Evolutionary conservation across 2,797 vertebrate species (phyloP).

Genomic region (Ispidina picta): DNA sequence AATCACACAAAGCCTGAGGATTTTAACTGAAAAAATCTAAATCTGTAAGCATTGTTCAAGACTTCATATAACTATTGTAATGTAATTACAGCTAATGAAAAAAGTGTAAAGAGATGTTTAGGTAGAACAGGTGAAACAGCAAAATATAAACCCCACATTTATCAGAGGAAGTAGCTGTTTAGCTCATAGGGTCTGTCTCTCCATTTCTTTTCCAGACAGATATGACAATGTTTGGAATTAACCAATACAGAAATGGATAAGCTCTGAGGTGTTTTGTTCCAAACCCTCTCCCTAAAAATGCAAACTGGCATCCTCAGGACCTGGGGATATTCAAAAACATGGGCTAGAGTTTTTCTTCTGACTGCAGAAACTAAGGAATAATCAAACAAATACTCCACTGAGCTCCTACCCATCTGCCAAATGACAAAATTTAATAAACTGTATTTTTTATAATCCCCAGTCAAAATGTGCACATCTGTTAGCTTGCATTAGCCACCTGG

Average conservation of each 20-base stretch:
- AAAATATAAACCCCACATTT: background rate
- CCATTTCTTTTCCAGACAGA: background rate
- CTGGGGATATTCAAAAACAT: background rate
- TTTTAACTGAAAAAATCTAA: background rate
- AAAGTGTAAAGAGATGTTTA: background rate
- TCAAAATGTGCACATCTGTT: slow-evolving; percentile 46
- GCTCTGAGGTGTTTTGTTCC: background rate
- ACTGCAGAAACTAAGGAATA: background rate
- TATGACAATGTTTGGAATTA: background rate
- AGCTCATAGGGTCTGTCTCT: background rate
- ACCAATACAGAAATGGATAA: background rate
- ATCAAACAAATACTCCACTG: background rate
- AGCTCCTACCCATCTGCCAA: slow-evolving; percentile 49
- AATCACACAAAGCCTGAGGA: background rate
- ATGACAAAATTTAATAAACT: slow-evolving; percentile 41
- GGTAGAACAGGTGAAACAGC: background rate
- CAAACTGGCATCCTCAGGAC: background rate
- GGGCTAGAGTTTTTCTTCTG: background rate
- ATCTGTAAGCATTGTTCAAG: background rate
- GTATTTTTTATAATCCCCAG: slow-evolving; percentile 10
- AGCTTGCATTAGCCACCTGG: slow-evolving; percentile 25
- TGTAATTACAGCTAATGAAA: slow-evolving; percentile 12
- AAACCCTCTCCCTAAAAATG: background rate
- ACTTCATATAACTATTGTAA: background rate
- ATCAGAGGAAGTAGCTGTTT: background rate